Evolutionary conservation across 2,113 vertebrate species (phyloP).

Genomic region (Picathartes gymnocephalus): DNA sequence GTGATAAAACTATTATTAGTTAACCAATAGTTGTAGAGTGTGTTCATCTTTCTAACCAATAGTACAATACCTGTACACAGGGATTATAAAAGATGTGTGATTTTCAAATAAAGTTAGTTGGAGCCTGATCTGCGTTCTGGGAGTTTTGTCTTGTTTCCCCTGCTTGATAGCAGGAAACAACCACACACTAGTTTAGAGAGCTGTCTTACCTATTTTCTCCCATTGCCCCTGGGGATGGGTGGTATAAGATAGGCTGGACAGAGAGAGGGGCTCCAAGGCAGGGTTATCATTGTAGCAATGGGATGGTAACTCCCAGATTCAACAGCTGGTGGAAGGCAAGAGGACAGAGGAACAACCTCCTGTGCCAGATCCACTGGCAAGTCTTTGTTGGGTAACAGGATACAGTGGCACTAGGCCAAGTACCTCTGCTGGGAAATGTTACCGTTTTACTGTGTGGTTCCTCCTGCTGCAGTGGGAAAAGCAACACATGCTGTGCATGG

Average conservation of each 20-base stretch:
- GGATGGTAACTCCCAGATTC: not conserved
- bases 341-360: not conserved
- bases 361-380: not conserved
- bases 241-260: not conserved
- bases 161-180: too few species aligned
- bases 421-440: not conserved
- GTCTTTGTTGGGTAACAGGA: accelerated
- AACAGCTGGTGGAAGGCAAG: not conserved
- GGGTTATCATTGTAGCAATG: not conserved
- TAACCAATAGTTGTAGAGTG: too few species aligned
- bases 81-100: too few species aligned
- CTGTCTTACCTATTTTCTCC: not conserved
- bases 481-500: not conserved
- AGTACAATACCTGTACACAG: too few species aligned
- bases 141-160: too few species aligned
- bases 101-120: too few species aligned
- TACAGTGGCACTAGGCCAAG: accelerated
- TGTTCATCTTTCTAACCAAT: too few species aligned
- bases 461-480: not conserved
- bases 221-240: not conserved
- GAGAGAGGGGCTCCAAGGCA: not conserved
- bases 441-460: not conserved
- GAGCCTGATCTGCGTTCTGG: too few species aligned
- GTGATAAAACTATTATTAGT: too few species aligned
- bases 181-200: not conserved